phyloP scores from a whole-genome alignment of 2,113 vertebrate genomes.

The Atlantisia rogersi region DNA sequence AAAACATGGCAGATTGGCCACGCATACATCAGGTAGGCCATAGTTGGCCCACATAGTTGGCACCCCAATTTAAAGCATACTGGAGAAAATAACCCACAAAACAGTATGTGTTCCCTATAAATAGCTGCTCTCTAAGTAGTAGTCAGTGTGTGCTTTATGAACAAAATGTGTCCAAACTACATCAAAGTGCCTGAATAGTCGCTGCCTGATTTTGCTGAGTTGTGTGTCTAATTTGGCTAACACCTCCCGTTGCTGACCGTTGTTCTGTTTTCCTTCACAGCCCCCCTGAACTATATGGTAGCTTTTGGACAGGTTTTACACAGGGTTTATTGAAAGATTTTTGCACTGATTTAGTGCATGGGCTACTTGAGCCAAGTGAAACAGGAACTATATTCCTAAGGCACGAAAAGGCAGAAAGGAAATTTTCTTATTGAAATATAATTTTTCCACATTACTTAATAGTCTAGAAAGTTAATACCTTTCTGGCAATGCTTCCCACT shows the following conservation, averaged over 20 bases:
- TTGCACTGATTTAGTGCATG: not conserved
- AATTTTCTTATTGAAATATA: slow-evolving; percentile 59
- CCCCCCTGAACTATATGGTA: not conserved
- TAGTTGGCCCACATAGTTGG: not conserved
- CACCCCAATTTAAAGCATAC: not conserved
- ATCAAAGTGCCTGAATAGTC: not conserved
- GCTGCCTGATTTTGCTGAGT: not conserved
- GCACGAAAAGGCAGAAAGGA: slow-evolving; percentile 47
- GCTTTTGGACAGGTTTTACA: not conserved
- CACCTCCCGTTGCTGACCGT: not conserved
- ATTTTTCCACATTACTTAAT: slow-evolving; percentile 63
- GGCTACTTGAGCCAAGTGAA: slow-evolving; percentile 45
- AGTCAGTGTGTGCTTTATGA: not conserved
- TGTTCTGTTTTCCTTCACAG: not conserved
- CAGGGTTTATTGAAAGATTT: not conserved
- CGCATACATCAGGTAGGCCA: not conserved
- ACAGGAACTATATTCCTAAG: slow-evolving; percentile 40
- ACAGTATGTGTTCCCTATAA: not conserved
- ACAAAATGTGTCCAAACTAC: not conserved
- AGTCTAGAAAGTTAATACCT: slow-evolving; percentile 52
- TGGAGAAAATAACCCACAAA: not conserved
- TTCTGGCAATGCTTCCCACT: slow-evolving; percentile 17
- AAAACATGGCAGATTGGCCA: not conserved
- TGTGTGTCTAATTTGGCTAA: not conserved
- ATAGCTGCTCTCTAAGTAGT: not conserved